Evolutionary conservation across 2,888 invertebrate species (phyloP).

Genomic region (Xestia ashworthii): DNA sequence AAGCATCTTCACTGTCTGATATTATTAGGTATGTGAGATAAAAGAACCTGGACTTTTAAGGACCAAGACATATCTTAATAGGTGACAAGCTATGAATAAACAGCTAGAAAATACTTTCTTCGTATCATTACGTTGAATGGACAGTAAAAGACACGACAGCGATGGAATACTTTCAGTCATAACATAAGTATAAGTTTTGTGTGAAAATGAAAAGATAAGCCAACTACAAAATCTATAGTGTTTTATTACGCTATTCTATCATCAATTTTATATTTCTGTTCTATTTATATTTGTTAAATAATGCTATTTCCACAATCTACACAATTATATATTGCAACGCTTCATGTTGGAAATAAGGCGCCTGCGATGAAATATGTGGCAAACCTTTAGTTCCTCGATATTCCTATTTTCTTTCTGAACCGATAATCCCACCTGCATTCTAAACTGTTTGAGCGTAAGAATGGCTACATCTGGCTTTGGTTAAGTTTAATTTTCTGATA

Average conservation of each 20-base stretch:
- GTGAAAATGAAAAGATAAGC: too few relatives aligned
- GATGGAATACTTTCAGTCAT: too few relatives aligned
- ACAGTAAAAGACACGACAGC: too few relatives aligned
- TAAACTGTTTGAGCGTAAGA: neutral
- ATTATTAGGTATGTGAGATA: neutral
- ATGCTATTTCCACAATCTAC: too few relatives aligned
- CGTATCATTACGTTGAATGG: neutral
- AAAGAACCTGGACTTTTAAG: neutral
- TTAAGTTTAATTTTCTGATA: neutral
- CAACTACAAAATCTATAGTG: too few relatives aligned
- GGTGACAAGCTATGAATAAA: neutral
- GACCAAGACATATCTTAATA: neutral
- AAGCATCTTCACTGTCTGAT: neutral
- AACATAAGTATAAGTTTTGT: too few relatives aligned
- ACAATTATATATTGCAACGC: neutral
- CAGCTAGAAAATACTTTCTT: neutral
- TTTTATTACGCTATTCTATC: too few relatives aligned
- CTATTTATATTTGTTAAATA: too few relatives aligned
- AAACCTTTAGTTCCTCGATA: slow-evolving; percentile 5
- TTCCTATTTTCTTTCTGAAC: neutral
- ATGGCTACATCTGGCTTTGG: too few relatives aligned
- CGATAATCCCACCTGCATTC: neutral
- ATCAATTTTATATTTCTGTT: too few relatives aligned
- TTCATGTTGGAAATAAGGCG: neutral
- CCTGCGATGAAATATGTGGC: slow-evolving; percentile 33